Conservation (phyloP, 2,888 invertebrate genomes). For the Harpalus rubripes region DNA sequence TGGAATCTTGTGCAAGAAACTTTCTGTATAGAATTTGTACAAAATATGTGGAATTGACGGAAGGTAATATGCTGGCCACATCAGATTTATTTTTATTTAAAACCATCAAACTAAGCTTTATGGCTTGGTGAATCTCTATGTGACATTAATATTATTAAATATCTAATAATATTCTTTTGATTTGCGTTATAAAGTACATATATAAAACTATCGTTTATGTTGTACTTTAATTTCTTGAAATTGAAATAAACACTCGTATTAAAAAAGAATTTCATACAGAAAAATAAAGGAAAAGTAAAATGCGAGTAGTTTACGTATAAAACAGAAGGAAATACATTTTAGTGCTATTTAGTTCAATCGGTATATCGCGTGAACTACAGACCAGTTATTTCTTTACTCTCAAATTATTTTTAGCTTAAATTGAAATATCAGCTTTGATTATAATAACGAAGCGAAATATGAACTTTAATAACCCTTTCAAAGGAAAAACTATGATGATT, state of each 20-base stretch:
- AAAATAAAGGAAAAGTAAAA: background rate
- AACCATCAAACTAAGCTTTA: too few relatives aligned
- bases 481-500: background rate
- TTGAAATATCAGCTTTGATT: slow-evolving; percentile 6
- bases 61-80: too few relatives aligned
- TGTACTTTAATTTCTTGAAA: background rate
- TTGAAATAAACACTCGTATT: background rate
- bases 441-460: background rate
- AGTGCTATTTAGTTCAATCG: slow-evolving; percentile 2
- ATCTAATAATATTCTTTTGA: too few relatives aligned
- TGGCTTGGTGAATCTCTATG: too few relatives aligned
- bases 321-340: slow-evolving; percentile 6
- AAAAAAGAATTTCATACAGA: background rate
- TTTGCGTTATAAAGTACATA: too few relatives aligned
- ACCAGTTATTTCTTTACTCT: background rate
- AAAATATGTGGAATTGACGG: too few relatives aligned
- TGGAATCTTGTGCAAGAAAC: too few relatives aligned
- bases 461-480: background rate
- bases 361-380: background rate
- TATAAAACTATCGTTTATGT: too few relatives aligned
- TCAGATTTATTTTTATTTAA: too few relatives aligned
- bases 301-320: background rate
- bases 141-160: too few relatives aligned
- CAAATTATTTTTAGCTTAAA: slow-evolving; percentile 7
- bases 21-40: too few relatives aligned